phyloP scores from a whole-genome alignment of 2,888 invertebrate genomes.

The Heteromurus nitidus region DNA sequence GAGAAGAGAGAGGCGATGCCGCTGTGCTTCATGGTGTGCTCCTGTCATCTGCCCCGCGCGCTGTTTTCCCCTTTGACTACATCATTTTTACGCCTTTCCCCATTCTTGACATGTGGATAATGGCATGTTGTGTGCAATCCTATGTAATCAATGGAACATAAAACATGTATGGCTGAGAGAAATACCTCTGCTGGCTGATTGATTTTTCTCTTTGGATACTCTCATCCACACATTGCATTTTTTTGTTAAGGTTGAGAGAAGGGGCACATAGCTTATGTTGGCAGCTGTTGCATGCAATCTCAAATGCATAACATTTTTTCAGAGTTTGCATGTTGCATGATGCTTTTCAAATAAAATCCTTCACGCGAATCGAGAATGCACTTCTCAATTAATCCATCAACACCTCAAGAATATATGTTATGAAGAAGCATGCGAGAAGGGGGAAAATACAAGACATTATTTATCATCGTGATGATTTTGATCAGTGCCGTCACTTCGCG shows the following conservation, averaged over 20 bases:
- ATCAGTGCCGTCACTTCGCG: too few species aligned
- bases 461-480: too few species aligned
- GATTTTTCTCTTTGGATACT: slow-evolving; percentile 26
- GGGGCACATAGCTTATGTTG: too few species aligned
- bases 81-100: slow-evolving; percentile 43
- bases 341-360: too few species aligned
- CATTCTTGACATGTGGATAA: slow-evolving; percentile 40
- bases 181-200: slow-evolving; percentile 33
- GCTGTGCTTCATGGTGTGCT: slow-evolving; percentile 17
- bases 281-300: slow-evolving; percentile 17
- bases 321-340: too few species aligned
- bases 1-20: background rate
- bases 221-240: background rate
- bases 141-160: background rate
- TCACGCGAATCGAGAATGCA: too few species aligned
- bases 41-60: background rate
- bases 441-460: background rate
- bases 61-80: slow-evolving; percentile 41
- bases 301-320: too few species aligned
- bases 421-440: too few species aligned
- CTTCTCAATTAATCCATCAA: slow-evolving; percentile 45
- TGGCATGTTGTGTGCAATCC: slow-evolving; percentile 29
- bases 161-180: too few species aligned
- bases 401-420: background rate
- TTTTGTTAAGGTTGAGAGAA: background rate